Evolutionary conservation across 2,797 vertebrate species (phyloP).

Genomic region (Labeo calbasu): DNA sequence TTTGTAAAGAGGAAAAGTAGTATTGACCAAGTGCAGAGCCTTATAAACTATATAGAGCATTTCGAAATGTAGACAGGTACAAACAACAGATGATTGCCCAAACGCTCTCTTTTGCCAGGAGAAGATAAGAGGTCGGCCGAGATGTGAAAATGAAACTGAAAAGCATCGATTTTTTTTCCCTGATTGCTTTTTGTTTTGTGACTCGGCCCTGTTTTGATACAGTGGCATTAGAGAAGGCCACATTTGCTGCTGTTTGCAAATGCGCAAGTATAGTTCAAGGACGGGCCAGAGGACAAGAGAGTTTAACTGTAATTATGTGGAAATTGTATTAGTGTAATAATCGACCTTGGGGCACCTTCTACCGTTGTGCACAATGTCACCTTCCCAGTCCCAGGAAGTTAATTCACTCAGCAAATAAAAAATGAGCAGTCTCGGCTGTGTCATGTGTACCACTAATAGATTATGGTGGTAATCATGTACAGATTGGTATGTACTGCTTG

Average conservation of each 20-base stretch:
- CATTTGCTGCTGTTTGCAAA: slow-evolving; percentile 30
- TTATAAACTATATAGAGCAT: slow-evolving; percentile 51
- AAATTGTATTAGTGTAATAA: slow-evolving; percentile 59
- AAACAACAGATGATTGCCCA: slow-evolving; percentile 49
- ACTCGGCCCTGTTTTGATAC: slow-evolving; percentile 24
- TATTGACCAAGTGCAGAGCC: slow-evolving; percentile 55
- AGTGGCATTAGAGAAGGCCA: background rate
- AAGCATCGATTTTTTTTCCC: slow-evolving; percentile 48
- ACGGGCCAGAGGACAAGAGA: slow-evolving; percentile 20
- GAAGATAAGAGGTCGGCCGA: slow-evolving; percentile 41
- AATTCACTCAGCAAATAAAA: slow-evolving; percentile 43
- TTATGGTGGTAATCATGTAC: slow-evolving; percentile 39
- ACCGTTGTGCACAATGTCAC: slow-evolving; percentile 36
- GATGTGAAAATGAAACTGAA: slow-evolving; percentile 54
- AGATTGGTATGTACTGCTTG: background rate
- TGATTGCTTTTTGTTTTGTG: slow-evolving; percentile 54
- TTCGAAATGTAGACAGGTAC: slow-evolving; percentile 45
- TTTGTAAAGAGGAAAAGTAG: slow-evolving; percentile 47
- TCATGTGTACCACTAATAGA: slow-evolving; percentile 18
- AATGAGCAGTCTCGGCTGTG: slow-evolving; percentile 27
- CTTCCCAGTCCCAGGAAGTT: slow-evolving; percentile 28
- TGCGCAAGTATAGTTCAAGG: slow-evolving; percentile 37
- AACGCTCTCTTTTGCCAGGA: slow-evolving; percentile 28
- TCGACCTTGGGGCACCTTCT: slow-evolving; percentile 48
- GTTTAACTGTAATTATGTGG: slow-evolving; percentile 46